These are phyloP conservation scores for Mystacornis crossleyi DNA, from an alignment of 2,113 vertebrate genomes.

Conservation along the genomic window DNA sequence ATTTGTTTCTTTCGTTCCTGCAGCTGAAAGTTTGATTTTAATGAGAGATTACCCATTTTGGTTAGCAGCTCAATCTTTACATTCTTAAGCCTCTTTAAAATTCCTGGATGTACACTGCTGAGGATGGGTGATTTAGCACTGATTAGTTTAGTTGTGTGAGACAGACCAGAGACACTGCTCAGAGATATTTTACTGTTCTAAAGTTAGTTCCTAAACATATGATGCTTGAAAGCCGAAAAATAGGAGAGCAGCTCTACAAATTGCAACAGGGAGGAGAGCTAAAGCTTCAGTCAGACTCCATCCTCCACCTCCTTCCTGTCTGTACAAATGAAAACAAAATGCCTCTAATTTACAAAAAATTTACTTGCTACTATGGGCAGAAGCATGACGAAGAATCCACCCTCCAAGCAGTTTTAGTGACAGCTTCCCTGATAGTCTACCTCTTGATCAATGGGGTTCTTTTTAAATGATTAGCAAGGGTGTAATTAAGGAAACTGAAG, in stretches of 20 bases:
- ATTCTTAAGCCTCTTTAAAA: constrained; percentile 38
- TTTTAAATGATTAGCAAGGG: not conserved
- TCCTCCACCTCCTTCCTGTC: not conserved
- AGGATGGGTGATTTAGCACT: not conserved
- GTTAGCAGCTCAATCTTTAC: not conserved
- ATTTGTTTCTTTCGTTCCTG: not conserved
- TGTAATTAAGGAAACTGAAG: not conserved
- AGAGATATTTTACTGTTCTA: not conserved
- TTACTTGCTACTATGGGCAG: not conserved
- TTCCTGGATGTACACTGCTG: not conserved
- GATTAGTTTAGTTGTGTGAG: not conserved
- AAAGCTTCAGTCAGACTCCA: not conserved
- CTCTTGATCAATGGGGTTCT: not conserved
- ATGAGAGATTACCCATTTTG: not conserved
- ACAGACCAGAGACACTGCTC: not conserved
- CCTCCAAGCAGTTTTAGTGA: not conserved
- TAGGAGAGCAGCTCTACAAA: not conserved
- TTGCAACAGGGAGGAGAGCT: not conserved
- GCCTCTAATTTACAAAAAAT: not conserved
- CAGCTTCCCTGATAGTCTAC: not conserved
- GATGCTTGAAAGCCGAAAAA: not conserved
- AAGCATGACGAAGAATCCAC: not conserved
- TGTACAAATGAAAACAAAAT: not conserved
- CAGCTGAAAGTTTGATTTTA: not conserved
- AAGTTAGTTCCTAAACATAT: not conserved